phyloP scores from a whole-genome alignment of 2,113 vertebrate species.

The Ammospiza nelsoni region DNA sequence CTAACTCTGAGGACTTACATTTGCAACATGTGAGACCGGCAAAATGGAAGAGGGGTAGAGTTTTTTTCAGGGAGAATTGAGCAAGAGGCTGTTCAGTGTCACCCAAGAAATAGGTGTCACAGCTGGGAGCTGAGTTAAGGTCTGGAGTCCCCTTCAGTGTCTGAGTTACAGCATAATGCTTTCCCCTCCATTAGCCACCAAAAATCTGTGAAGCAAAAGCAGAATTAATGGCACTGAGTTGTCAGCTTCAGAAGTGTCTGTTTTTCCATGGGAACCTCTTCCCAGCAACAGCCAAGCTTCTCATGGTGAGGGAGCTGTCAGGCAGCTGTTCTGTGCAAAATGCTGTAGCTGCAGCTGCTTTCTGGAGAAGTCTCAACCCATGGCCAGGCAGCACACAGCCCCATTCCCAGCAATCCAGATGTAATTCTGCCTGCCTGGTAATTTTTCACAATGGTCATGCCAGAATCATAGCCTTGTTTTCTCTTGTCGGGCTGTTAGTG shows the following conservation, averaged over 20 bases:
- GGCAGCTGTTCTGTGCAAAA: background rate
- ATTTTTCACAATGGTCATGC: background rate
- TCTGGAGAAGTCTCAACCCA: background rate
- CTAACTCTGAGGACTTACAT: background rate
- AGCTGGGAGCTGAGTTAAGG: background rate
- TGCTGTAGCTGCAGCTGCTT: background rate
- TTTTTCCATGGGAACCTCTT: constrained; percentile 50
- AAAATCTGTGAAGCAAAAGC: background rate
- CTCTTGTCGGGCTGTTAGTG: constrained; percentile 69
- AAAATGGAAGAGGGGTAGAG: background rate
- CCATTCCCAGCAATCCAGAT: background rate
- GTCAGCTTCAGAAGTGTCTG: background rate
- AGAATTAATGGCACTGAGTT: background rate
- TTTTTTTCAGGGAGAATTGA: background rate
- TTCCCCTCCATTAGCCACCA: background rate
- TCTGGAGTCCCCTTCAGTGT: background rate
- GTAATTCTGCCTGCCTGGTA: constrained; percentile 5
- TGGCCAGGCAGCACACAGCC: background rate
- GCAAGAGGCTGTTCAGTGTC: background rate
- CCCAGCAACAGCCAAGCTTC: background rate
- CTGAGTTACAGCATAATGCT: background rate
- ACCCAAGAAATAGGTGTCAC: background rate
- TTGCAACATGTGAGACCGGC: background rate
- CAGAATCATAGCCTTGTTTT: constrained; percentile 47
- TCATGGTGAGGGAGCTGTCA: background rate